Base-by-base conservation (phyloP, 2,888 invertebrate species). In the Tachystola acroxantha region DNA sequence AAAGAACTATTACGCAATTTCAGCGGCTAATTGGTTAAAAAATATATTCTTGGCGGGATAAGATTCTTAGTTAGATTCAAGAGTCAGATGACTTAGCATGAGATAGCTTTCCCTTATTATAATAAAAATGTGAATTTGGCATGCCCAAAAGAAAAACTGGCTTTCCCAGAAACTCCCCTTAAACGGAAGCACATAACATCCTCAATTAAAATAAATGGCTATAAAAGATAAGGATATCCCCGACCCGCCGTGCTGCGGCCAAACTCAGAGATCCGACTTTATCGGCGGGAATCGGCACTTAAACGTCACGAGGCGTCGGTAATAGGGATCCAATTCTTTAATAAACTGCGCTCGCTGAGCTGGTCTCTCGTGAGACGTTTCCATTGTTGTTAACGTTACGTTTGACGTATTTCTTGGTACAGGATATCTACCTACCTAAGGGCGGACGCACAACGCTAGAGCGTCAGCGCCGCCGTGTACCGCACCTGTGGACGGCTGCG, bases 321-420 rank as follows among this genome's bases (percentile, higher is more conserved):
- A 78, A 81, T 78, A 73, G 78, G 59, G 72, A 71, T 77, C 74
- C 79, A 73, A 63, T 71, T 78, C 79, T 79, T 72, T 78, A 72
- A 81, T 80, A 82, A 79, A 82, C 76, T 73, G 79, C 72, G 52
- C 54, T 57, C 36, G 58, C 60, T 54, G 45, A 50, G 50, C 50
- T 59, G 60, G 58, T 55, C 46, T 53, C 42, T 46, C 36, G 29
- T 2, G 35, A 10, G 47, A 11, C 16, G 70, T 69, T 48, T 56
- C 50, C 82, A 59, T 53, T n/a, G n/a, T n/a, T n/a, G n/a, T n/a
- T n/a, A n/a, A n/a, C n/a, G n/a, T n/a, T n/a, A n/a, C 67, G 49
- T 26, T 20, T 20, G n/a, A 22, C 13, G 19, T n/a, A 12, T 2
- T 10, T 13, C 2, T 24, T 32, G 32, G 11, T 12, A 20, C 42